phyloP scores from a whole-genome alignment of 2,888 invertebrate genomes.

The Polyommatus icarus region DNA sequence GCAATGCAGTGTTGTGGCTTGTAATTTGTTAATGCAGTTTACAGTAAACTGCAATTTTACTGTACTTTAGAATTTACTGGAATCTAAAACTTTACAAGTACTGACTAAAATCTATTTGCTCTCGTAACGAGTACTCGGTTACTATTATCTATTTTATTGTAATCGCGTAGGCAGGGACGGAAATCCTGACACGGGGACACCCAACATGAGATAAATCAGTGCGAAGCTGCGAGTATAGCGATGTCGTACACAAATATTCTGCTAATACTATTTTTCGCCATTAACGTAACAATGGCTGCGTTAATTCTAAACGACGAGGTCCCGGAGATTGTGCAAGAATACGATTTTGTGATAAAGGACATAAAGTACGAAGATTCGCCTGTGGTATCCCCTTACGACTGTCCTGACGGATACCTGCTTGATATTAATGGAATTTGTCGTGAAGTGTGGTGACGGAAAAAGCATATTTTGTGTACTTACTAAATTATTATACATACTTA shows the following conservation, averaged over 20 bases:
- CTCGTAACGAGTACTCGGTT: neutral
- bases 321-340: constrained; percentile 41
- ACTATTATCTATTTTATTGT: neutral
- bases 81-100: neutral
- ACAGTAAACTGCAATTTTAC: no score
- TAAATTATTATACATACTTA: neutral
- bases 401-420: constrained; percentile 53
- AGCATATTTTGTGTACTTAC: neutral
- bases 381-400: constrained; percentile 41
- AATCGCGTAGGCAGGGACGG: constrained; percentile 38
- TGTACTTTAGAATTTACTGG: neutral
- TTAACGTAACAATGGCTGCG: constrained; percentile 23
- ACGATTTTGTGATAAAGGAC: constrained; percentile 47
- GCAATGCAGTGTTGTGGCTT: no score
- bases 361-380: constrained; percentile 58
- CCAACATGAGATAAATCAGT: neutral
- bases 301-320: constrained; percentile 37
- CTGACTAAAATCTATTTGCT: neutral
- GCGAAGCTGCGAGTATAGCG: neutral
- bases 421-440: constrained; percentile 59
- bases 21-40: no score
- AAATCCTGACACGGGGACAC: neutral
- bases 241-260: neutral
- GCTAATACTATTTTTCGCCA: neutral
- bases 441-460: constrained; percentile 59